phyloP scores from a whole-genome alignment of 2,797 vertebrate species.

The Eospalax fontanierii region DNA sequence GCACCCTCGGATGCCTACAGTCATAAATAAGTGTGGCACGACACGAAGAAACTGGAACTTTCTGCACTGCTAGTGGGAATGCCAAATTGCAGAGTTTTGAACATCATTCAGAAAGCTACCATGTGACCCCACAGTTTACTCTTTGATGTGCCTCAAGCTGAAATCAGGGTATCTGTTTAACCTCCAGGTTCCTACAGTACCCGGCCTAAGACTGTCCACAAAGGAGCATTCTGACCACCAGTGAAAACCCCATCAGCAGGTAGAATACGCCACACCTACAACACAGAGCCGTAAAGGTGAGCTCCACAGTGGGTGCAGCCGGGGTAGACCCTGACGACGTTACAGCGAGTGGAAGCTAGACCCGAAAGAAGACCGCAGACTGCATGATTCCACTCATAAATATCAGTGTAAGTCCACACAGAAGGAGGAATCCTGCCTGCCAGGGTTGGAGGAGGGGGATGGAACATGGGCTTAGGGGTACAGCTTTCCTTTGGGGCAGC shows the following conservation, averaged over 20 bases:
- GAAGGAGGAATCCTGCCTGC: no score
- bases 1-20: neutral
- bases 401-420: no score
- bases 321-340: no score
- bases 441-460: neutral
- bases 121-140: no score
- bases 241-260: neutral
- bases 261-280: no score
- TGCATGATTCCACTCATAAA: no score
- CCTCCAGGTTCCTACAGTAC: neutral
- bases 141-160: neutral
- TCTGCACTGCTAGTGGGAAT: no score
- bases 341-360: no score
- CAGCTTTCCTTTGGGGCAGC: neutral
- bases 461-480: no score
- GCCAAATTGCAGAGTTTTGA: neutral
- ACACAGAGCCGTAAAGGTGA: no score
- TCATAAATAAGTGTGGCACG: neutral
- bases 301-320: no score
- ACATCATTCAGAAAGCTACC: neutral
- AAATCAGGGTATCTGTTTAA: neutral
- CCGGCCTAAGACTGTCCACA: fast-evolving
- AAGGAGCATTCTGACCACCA: neutral
- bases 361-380: no score
- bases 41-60: neutral